Percentiles rank a stretch among this genome's conserved stretches.
Conservation (phyloP, 2,888 invertebrate species). For the Drosophila paucipuncta region DNA sequence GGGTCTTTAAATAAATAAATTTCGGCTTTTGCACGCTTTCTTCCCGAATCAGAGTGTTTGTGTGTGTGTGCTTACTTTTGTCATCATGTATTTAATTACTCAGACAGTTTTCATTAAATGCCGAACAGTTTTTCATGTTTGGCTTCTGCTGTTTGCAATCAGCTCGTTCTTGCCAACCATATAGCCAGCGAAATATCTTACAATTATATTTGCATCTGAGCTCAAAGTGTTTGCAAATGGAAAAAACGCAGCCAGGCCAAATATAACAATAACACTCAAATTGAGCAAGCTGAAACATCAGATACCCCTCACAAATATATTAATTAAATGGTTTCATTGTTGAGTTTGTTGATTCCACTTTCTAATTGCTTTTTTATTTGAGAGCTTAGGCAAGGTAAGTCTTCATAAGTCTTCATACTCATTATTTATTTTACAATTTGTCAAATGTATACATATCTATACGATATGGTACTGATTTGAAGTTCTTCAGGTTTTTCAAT, state of each 20-base stretch:
- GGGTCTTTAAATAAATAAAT: slow-evolving; percentile 55
- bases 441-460: not conserved
- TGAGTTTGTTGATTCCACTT: not conserved
- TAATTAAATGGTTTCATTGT: not conserved
- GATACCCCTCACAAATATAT: slow-evolving; percentile 13
- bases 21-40: slow-evolving; percentile 36
- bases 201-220: slow-evolving; percentile 75
- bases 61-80: slow-evolving; percentile 50
- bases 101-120: slow-evolving; percentile 76
- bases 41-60: not conserved
- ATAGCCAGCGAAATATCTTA: slow-evolving; percentile 74
- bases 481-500: not conserved
- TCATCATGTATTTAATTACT: slow-evolving; percentile 80
- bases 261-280: slow-evolving; percentile 12
- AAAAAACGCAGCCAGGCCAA: slow-evolving; percentile 37
- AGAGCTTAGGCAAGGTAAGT: not conserved
- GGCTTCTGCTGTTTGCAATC: slow-evolving; percentile 6
- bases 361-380: not conserved
- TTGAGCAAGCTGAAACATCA: no score
- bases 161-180: slow-evolving; percentile 38
- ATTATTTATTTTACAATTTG: not conserved
- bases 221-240: slow-evolving; percentile 68
- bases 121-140: slow-evolving; percentile 25
- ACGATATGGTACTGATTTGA: not conserved
- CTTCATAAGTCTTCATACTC: not conserved